Percentiles rank a stretch among this genome's conserved stretches.
These are phyloP conservation scores for Cephalopterus ornatus DNA, from an alignment of 2,113 vertebrate genomes.

Conservation along the genomic window DNA sequence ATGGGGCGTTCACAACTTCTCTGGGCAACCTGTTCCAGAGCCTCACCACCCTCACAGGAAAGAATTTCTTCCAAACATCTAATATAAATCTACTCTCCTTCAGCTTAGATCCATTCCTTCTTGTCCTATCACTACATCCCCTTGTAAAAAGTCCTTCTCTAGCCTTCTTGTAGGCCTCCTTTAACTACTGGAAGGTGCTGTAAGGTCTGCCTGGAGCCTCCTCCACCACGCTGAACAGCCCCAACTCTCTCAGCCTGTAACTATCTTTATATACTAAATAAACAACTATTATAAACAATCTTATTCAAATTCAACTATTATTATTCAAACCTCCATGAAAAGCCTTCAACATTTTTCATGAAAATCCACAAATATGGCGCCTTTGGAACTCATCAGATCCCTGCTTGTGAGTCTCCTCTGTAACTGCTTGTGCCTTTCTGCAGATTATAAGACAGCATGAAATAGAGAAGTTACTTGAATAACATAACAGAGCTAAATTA, in stretches of 20 bases:
- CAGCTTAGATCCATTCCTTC: not conserved
- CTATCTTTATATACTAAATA: not conserved
- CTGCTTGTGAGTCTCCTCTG: not conserved
- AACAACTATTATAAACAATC: not conserved
- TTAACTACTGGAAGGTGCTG: not conserved
- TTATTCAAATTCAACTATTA: no score
- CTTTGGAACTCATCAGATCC: not conserved
- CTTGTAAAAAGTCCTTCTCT: not conserved
- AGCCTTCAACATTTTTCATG: not conserved
- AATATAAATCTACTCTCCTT: not conserved
- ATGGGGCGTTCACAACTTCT: no score
- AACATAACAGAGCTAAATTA: not conserved
- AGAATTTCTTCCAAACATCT: not conserved
- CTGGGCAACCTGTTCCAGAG: not conserved
- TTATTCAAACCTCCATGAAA: no score
- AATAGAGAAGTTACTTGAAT: not conserved
- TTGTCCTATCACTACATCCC: not conserved
- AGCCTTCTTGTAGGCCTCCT: not conserved
- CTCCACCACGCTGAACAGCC: not conserved
- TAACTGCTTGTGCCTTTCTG: not conserved
- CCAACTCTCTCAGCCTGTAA: not conserved
- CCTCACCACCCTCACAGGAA: not conserved
- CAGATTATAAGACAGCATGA: not conserved
- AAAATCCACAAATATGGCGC: not conserved
- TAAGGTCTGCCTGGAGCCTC: not conserved